Percentiles rank a stretch among this genome's conserved stretches.
Evolutionary conservation across 2,888 invertebrate species (phyloP).

Genomic region (Conus canariensis): DNA sequence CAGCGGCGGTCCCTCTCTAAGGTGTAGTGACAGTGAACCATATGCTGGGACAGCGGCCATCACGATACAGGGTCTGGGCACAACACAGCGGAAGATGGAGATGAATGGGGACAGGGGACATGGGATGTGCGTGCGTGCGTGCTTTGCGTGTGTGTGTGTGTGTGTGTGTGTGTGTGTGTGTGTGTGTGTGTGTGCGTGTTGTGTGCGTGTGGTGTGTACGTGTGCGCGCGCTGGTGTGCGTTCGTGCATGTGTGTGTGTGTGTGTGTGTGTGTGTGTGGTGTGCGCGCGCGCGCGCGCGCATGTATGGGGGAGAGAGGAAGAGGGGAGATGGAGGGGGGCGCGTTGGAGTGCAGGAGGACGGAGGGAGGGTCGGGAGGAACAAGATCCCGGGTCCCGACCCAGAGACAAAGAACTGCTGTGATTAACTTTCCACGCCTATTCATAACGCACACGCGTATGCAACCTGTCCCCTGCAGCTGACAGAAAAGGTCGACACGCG

Average conservation of each 20-base stretch:
- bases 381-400: neutral
- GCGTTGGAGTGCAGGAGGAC: neutral
- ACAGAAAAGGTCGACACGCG: slow-evolving; percentile 31
- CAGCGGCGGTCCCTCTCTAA: no score
- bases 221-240: no score
- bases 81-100: no score
- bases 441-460: slow-evolving; percentile 37
- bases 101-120: no score
- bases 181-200: slow-evolving; percentile 1
- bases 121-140: neutral
- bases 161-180: slow-evolving; percentile 1
- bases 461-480: slow-evolving; percentile 27
- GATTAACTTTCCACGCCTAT: slow-evolving; percentile 29
- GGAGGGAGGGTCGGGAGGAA: neutral
- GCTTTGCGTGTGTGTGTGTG: neutral
- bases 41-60: no score
- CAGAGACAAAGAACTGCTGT: slow-evolving; percentile 37
- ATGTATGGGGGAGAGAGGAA: neutral
- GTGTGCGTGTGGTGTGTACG: no score
- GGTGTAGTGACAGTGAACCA: no score
- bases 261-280: slow-evolving; percentile 14
- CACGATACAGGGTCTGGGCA: no score
- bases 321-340: neutral
- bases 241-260: neutral
- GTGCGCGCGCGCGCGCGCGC: neutral